Evolutionary conservation across 2,888 invertebrate species (phyloP).

Genomic region (Stenodema calcarata): DNA sequence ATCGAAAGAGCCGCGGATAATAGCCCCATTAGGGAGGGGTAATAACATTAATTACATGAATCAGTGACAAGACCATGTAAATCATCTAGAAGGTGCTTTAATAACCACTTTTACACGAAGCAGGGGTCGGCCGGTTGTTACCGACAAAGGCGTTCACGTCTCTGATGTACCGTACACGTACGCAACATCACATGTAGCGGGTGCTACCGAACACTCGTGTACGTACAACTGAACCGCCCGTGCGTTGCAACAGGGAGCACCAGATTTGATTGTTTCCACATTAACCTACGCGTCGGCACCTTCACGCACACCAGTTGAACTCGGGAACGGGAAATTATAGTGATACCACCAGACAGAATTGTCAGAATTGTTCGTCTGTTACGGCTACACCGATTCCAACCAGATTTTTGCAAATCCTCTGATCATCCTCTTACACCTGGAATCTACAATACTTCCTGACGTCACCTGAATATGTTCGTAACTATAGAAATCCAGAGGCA

Average conservation of each 20-base stretch:
- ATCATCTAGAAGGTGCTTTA: slow-evolving; percentile 41
- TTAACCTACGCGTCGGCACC: too few species aligned
- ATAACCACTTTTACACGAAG: slow-evolving; percentile 42
- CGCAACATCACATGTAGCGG: not conserved
- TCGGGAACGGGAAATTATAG: too few species aligned
- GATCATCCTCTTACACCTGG: too few species aligned
- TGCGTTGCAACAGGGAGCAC: not conserved
- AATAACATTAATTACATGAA: slow-evolving; percentile 46
- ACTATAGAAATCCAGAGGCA: too few species aligned
- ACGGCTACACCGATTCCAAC: too few species aligned
- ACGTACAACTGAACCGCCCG: not conserved
- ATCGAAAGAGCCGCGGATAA: slow-evolving; percentile 40
- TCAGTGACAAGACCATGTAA: slow-evolving; percentile 45
- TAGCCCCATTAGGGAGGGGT: slow-evolving; percentile 38
- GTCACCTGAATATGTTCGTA: too few species aligned
- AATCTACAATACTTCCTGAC: too few species aligned
- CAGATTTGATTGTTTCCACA: too few species aligned
- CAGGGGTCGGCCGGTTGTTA: slow-evolving; percentile 27
- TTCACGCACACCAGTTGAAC: too few species aligned
- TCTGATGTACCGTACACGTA: slow-evolving; percentile 28
- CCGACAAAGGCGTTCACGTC: slow-evolving; percentile 20
- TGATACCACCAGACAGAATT: too few species aligned
- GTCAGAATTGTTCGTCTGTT: too few species aligned
- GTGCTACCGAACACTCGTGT: not conserved
- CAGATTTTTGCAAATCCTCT: too few species aligned